These are phyloP conservation scores for Axea sp. DNA, from an alignment of 2,888 invertebrate species.

Conservation along the genomic window DNA sequence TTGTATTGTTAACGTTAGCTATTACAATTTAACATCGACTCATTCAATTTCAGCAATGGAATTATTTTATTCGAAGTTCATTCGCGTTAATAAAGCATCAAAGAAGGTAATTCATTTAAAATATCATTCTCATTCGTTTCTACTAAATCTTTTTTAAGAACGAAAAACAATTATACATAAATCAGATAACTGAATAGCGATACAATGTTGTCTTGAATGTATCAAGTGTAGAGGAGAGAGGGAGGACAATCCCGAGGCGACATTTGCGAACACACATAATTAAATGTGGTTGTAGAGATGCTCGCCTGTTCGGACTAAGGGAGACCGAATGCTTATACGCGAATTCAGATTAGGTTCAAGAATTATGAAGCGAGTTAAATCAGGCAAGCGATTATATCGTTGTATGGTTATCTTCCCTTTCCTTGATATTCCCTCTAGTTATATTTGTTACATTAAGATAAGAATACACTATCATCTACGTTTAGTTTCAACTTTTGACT, in stretches of 20 bases:
- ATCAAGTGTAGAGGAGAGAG: slow-evolving; percentile 46
- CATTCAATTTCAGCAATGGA: slow-evolving; percentile 7
- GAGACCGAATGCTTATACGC: slow-evolving; percentile 73
- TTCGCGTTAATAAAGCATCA: neutral
- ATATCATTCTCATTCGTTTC: neutral
- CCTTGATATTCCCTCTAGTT: slow-evolving; percentile 71
- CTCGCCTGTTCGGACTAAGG: slow-evolving; percentile 48
- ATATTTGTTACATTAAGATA: slow-evolving; percentile 77
- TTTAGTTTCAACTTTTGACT: slow-evolving; percentile 64
- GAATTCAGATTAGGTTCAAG: slow-evolving; percentile 78
- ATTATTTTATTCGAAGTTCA: slow-evolving; percentile 4
- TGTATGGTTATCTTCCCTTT: slow-evolving; percentile 75
- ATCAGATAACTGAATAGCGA: slow-evolving; percentile 37
- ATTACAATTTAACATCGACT: slow-evolving; percentile 23
- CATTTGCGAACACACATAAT: slow-evolving; percentile 70
- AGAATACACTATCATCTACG: slow-evolving; percentile 67
- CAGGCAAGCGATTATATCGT: slow-evolving; percentile 77
- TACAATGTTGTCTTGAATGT: slow-evolving; percentile 45
- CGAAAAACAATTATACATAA: slow-evolving; percentile 23
- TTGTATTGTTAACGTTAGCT: slow-evolving; percentile 24
- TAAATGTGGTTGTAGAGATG: slow-evolving; percentile 72
- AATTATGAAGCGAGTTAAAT: slow-evolving; percentile 79
- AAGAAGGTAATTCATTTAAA: neutral
- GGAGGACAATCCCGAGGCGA: slow-evolving; percentile 45
- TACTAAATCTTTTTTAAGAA: neutral